Base-by-base conservation (phyloP, 2,888 invertebrate species). In the Ditylenchus weischeri region DNA sequence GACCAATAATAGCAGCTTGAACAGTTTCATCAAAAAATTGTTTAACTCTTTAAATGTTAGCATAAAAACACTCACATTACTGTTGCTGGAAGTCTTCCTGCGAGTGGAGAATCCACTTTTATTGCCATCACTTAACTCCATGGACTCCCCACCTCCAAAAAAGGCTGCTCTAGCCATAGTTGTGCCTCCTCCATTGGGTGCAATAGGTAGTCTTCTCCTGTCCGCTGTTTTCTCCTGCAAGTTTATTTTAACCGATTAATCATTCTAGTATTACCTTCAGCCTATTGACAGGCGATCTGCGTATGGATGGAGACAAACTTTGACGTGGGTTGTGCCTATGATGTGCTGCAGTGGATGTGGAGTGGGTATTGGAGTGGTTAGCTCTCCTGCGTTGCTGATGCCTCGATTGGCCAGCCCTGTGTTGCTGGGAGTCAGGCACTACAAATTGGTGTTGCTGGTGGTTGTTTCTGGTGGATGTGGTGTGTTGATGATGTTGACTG, bases 251-350 rank as follows among this genome's bases (percentile, higher is more conserved):
- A 21, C 7, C n/a, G 2, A 23, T 54, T 10, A 10, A 54, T 1
- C 29, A 54, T 29, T 19, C 59, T 10, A 10, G n/a, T 35, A 75
- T 64, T 57, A 80, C 80, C 68, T 81, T 81, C 35, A 81, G 65
- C 47, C 78, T 69, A 10, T 78, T 76, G 59, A 81, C 79, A 1
- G 81, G 81, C 43, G 78, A 77, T 47, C 81, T 70, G 36, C 80
- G 66, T 38, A 78, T 75, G 18, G 80, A 74, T 11, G 79, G 79
- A 10, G 79, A 79, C n/a, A 78, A 57, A 47, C 70, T 70, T 51
- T 51, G 64, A 11, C 59, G 66, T 19, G 57, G 61, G 29, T 21
- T 36, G n/a, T 23, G 58, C 29, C 29, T 57, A 23, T 63, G 63
- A 15, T 63, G 63, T 54, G 11, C 13, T 43, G 13, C 8, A 43